phyloP scores from a whole-genome alignment of 2,113 vertebrate species.

The Leuciscus idus region DNA sequence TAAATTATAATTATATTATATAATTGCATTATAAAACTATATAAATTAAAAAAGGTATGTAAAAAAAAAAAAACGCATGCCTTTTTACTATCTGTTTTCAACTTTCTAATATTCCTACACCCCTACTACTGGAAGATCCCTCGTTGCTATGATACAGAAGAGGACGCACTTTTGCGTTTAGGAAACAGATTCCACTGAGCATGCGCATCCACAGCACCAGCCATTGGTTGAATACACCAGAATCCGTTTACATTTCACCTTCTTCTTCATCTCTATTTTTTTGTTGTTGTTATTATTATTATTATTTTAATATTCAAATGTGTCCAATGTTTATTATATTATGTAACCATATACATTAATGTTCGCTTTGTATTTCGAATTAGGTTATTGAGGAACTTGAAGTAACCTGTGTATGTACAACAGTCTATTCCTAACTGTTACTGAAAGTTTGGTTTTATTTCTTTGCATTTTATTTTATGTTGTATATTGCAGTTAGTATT shows the following conservation, averaged over 20 bases:
- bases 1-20: background rate
- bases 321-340: background rate
- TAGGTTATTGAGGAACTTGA: background rate
- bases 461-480: background rate
- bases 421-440: background rate
- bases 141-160: slow-evolving; percentile 56
- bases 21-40: background rate
- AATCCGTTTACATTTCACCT: background rate
- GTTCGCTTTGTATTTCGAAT: background rate
- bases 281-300: no score
- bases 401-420: background rate
- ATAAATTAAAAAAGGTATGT: background rate
- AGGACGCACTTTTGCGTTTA: slow-evolving; percentile 37
- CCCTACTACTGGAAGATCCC: slow-evolving; percentile 41
- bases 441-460: background rate
- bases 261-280: background rate
- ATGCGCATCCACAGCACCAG: background rate
- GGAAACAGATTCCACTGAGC: background rate
- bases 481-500: background rate
- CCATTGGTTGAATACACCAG: background rate
- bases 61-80: no score
- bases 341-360: background rate
- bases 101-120: background rate
- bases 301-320: background rate
- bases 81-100: background rate